Evolutionary conservation across 2,113 vertebrate genomes (phyloP).

Genomic region (Anhinga rufa): DNA sequence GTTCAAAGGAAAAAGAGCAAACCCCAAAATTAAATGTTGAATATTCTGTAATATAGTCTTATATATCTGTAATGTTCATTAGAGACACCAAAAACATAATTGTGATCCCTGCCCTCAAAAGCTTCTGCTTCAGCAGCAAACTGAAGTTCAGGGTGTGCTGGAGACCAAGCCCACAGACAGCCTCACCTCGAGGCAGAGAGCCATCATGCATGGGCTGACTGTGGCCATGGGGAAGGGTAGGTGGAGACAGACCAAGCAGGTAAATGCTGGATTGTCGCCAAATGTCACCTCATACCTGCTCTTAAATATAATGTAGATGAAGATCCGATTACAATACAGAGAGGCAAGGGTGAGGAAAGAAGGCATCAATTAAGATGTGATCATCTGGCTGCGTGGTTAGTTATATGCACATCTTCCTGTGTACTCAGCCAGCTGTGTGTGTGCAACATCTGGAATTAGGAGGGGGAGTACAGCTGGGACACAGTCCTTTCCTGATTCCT

Average conservation of each 20-base stretch:
- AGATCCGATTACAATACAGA: neutral
- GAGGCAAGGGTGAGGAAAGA: neutral
- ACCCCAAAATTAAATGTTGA: neutral
- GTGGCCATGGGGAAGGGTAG: neutral
- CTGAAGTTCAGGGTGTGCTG: neutral
- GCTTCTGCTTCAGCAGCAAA: neutral
- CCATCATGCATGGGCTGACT: accelerated
- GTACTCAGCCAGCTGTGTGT: constrained; percentile 4
- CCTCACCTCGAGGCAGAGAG: neutral
- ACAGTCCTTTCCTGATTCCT: neutral
- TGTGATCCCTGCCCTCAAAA: neutral
- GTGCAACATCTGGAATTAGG: constrained; percentile 3
- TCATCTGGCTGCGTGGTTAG: neutral
- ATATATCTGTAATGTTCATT: neutral
- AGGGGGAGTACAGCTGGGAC: neutral
- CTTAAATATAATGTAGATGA: neutral
- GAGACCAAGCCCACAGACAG: neutral
- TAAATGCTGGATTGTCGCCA: neutral
- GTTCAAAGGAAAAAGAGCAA: neutral
- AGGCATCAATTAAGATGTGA: neutral
- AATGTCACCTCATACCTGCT: neutral
- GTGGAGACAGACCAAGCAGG: neutral
- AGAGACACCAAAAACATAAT: neutral
- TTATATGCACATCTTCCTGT: neutral
- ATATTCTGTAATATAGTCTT: neutral